Base-by-base conservation (phyloP, 2,888 invertebrate genomes). In the Oscheius myriophilus region DNA sequence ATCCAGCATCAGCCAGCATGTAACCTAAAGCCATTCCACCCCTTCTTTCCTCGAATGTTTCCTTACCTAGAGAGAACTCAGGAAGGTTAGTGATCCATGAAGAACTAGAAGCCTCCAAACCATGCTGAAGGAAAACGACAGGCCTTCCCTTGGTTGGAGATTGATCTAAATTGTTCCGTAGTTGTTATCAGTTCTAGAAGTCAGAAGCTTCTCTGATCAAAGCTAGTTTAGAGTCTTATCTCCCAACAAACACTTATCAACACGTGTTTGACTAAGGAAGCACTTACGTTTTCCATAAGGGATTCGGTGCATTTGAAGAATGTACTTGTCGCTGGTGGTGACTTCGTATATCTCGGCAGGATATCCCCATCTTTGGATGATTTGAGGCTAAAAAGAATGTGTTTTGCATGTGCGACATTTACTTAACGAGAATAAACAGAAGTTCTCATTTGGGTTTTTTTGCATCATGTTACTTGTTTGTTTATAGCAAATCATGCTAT, bases 231-330 rank as follows among this genome's bases (percentile, higher is more conserved):
- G 33, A 6, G 4, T 33, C 33, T 33, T 33, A 33, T 33, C 33
- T 33, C 9, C 33, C 9, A 33, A 33, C 4, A 33, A 33, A 33
- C 9, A 33, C 33, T 51, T 51, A 51, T 51, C 51, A 23, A 21
- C 25, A 51, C 18, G 23, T 51, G 51, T 9, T 51, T 23, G 16
- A 25, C 12, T 18, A 14, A 46, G n/a, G 21, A 51, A 51, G 21
- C 39, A 57, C 57, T 41, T 12, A 58, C 58, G 43, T 68, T 88
- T 88, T 62, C 89, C 89, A 77, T 89, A 78, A 1, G 88, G 92
- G 82, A 95, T 93, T 72, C 94, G 90, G 84, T 94, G 94, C 58
- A 95, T 76, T 1, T 91, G 91, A 55, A 95, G 88, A 53, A 94
- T 89, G 87, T 93, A 95, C 1, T 93, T 94, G 87, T 95, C 95